A percentile compares a stretch with the other conserved stretches of the same genome.
phyloP scores from a whole-genome alignment of 2,888 invertebrate genomes.

The Subacronicta megacephala region DNA sequence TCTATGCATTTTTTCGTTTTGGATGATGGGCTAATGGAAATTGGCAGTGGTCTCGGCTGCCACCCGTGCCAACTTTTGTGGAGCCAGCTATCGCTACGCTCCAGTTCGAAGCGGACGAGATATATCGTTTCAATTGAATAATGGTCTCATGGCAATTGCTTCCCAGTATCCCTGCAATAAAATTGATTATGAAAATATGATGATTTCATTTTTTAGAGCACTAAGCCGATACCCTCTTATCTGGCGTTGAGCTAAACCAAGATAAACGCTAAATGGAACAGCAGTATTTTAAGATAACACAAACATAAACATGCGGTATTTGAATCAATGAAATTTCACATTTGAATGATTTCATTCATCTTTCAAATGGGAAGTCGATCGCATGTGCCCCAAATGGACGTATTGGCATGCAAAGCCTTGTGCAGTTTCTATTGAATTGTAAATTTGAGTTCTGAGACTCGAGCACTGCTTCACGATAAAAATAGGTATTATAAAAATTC shows the following conservation, averaged over 20 bases:
- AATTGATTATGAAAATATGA: slow-evolving; percentile 75
- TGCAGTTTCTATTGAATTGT: slow-evolving; percentile 88
- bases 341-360: slow-evolving; percentile 86
- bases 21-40: slow-evolving; percentile 89
- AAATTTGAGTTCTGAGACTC: slow-evolving; percentile 84
- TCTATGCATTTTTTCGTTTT: slow-evolving; percentile 89
- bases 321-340: slow-evolving; percentile 73
- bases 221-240: background rate
- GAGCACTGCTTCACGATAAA: slow-evolving; percentile 75
- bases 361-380: slow-evolving; percentile 85
- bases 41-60: slow-evolving; percentile 87
- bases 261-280: slow-evolving; percentile 19
- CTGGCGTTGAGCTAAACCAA: background rate
- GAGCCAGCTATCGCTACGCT: slow-evolving; percentile 87
- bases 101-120: slow-evolving; percentile 83
- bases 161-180: slow-evolving; percentile 70
- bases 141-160: slow-evolving; percentile 85
- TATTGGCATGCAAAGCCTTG: slow-evolving; percentile 88
- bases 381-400: slow-evolving; percentile 86
- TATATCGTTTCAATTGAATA: slow-evolving; percentile 88
- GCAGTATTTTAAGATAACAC: slow-evolving; percentile 41
- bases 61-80: slow-evolving; percentile 88
- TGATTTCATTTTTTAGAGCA: slow-evolving; percentile 36
- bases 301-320: slow-evolving; percentile 61
- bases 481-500: slow-evolving; percentile 66